Conservation (phyloP, 2,797 vertebrate genomes). For the Gymnocypris eckloni region DNA sequence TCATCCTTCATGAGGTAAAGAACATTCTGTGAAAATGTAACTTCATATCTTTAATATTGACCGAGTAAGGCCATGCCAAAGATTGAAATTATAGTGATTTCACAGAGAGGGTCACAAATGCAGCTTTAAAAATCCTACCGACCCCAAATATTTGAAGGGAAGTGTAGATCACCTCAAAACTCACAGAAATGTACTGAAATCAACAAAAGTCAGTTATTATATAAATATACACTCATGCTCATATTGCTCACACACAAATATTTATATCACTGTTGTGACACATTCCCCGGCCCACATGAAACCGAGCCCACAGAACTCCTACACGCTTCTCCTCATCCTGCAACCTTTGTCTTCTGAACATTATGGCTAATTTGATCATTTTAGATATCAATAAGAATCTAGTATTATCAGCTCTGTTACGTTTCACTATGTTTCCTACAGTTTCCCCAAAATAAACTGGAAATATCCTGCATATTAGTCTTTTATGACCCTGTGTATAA, state of each 20-base stretch:
- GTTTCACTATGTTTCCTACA: constrained; percentile 61
- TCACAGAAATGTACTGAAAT: background rate
- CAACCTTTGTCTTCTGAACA: constrained; percentile 4
- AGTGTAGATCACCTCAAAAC: background rate
- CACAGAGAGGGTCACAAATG: background rate
- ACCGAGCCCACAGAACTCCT: background rate
- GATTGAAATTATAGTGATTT: no score
- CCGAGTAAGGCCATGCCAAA: no score
- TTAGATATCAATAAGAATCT: background rate
- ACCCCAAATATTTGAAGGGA: background rate
- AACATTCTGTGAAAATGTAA: no score
- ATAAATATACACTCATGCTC: constrained; percentile 13
- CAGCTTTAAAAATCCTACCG: background rate
- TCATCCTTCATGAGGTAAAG: no score
- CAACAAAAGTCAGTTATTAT: background rate
- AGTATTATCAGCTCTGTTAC: constrained; percentile 52
- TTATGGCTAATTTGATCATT: constrained; percentile 6
- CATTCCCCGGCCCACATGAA: constrained; percentile 10
- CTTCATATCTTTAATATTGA: no score
- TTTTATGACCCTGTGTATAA: constrained; percentile 70
- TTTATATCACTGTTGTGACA: background rate
- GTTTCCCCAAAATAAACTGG: constrained; percentile 59
- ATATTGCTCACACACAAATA: background rate
- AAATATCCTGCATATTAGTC: constrained; percentile 63
- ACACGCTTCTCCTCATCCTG: constrained; percentile 31